phyloP scores from a whole-genome alignment of 1,140 invertebrate species.

The Capitella teleta region DNA sequence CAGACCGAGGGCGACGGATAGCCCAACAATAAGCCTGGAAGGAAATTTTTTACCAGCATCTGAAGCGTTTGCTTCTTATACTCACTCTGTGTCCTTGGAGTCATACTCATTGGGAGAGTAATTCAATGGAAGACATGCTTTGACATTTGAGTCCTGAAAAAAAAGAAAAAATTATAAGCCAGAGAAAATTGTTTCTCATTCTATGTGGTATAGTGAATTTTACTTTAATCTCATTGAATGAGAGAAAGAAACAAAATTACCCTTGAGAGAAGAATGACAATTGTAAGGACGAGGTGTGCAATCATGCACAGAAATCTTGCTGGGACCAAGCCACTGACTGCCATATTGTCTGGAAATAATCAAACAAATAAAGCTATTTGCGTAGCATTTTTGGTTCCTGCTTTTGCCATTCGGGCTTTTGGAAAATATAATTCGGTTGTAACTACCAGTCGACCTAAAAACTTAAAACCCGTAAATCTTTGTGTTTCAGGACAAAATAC shows the following conservation, averaged over 20 bases:
- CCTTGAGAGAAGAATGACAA: constrained; percentile 26
- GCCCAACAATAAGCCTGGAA: constrained; percentile 29
- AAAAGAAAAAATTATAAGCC: too few relatives aligned
- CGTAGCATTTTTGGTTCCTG: background rate
- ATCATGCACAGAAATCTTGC: constrained; percentile 27
- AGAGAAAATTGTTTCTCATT: too few relatives aligned
- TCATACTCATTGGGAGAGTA: constrained; percentile 23
- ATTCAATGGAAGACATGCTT: constrained; percentile 16
- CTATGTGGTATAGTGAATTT: background rate
- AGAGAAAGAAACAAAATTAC: constrained; percentile 17
- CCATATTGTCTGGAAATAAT: background rate
- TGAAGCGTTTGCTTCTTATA: background rate
- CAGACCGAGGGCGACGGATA: constrained; percentile 44
- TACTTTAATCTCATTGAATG: background rate
- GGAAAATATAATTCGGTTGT: background rate
- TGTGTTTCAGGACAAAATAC: background rate
- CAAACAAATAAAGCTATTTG: background rate
- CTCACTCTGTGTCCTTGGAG: constrained; percentile 17
- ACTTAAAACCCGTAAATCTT: background rate
- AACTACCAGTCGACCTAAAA: background rate
- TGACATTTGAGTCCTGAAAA: too few relatives aligned
- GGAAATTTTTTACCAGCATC: constrained; percentile 1
- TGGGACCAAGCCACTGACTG: constrained; percentile 23
- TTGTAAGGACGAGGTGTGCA: constrained; percentile 26
- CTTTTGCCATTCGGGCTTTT: background rate